phyloP scores from a whole-genome alignment of 2,888 invertebrate genomes.

The Stramonita haemastoma region DNA sequence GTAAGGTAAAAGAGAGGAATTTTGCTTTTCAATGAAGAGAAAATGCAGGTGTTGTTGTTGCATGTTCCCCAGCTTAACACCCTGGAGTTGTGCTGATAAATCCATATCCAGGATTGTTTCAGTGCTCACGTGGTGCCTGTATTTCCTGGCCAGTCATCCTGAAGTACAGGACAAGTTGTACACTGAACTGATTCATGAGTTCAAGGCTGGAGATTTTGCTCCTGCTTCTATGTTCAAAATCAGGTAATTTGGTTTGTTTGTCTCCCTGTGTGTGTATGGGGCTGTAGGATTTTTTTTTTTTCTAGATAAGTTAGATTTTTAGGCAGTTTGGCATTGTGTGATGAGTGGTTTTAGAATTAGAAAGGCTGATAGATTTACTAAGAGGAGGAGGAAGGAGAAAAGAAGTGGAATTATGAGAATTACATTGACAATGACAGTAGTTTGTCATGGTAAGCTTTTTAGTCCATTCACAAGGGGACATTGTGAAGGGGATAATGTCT shows the following conservation, averaged over 20 bases:
- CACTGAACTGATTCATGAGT: slow-evolving; percentile 64
- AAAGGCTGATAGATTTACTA: no score
- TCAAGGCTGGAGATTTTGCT: slow-evolving; percentile 59
- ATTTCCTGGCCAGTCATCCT: slow-evolving; percentile 74
- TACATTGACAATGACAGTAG: no score
- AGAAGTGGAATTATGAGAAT: no score
- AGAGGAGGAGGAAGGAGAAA: no score
- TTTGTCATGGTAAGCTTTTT: no score
- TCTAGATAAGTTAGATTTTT: no score
- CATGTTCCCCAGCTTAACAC: neutral
- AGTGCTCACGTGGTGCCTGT: slow-evolving; percentile 76
- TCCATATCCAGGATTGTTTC: slow-evolving; percentile 46
- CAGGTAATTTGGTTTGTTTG: slow-evolving; percentile 52
- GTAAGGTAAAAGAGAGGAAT: neutral
- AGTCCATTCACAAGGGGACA: no score
- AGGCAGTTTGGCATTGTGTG: no score
- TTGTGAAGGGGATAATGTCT: no score
- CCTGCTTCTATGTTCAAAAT: slow-evolving; percentile 59
- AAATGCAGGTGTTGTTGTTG: neutral
- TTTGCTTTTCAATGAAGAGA: neutral
- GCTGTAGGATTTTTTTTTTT: no score
- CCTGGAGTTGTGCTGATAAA: neutral
- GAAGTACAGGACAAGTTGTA: slow-evolving; percentile 70
- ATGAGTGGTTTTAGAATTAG: no score
- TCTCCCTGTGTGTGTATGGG: neutral